phyloP scores from a whole-genome alignment of 1,140 invertebrate species.

The Camponotus pennsylvanicus region DNA sequence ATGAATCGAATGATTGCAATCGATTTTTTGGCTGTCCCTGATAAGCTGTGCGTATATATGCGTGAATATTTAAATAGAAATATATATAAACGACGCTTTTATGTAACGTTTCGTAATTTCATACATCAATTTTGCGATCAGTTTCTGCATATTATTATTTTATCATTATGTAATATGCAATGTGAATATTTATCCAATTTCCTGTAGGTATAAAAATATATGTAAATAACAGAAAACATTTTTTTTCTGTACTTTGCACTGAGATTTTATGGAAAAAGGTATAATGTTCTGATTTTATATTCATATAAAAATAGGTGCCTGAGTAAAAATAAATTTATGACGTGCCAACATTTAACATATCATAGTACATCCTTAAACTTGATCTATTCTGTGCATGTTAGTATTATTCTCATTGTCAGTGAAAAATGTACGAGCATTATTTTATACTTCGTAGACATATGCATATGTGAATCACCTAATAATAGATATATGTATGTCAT shows the following conservation, averaged over 20 bases:
- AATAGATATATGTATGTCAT: not conserved
- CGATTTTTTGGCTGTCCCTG: slow-evolving; percentile 34
- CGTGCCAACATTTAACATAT: not conserved
- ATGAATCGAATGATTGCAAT: not conserved
- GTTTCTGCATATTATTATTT: not conserved
- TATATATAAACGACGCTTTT: not conserved
- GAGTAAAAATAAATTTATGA: slow-evolving; percentile 27
- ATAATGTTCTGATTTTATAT: not conserved
- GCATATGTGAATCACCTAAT: not conserved
- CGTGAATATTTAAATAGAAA: slow-evolving; percentile 9
- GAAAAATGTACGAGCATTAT: not conserved
- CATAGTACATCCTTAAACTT: not conserved
- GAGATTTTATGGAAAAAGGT: not conserved
- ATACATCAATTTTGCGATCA: not conserved
- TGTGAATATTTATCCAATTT: not conserved
- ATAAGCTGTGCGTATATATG: slow-evolving; percentile 17
- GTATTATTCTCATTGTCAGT: not conserved
- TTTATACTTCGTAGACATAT: not conserved
- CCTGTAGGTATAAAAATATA: not conserved
- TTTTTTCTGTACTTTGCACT: too few species aligned
- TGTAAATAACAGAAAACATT: not conserved
- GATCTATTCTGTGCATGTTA: not conserved
- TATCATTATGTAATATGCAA: too few species aligned
- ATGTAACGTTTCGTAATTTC: slow-evolving; percentile 27
- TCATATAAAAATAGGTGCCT: slow-evolving; percentile 26